Evolutionary conservation across 2,888 invertebrate genomes (phyloP), one percentile per base, ranked within the genome.

Genomic region (Erebia palarica): DNA sequence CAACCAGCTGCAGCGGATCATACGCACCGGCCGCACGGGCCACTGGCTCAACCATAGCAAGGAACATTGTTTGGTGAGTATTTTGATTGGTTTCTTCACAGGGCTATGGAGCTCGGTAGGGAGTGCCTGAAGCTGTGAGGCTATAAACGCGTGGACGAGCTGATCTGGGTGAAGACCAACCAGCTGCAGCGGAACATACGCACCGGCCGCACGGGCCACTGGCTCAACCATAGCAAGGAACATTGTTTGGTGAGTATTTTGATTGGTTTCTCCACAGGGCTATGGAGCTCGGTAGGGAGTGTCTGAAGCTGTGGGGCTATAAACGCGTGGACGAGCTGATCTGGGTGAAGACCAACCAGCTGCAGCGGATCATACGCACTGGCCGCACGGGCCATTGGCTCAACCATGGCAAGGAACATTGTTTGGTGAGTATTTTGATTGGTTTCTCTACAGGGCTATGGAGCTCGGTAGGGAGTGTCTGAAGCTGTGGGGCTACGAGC

Each of bases 21-120:
- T 99, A 80, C 94, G 99, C 47, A 99, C 99, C 0, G 99, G 99
- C 0, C 94, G 99, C 69, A 99, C 99, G 0, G 99, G 99, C 0
- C 99, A 99, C 89, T 99, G 99, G 99, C 93, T 99, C 42, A 99
- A 99, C 88, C 99, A 99, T 86, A 99, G 99, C 36, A 99, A 99
- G 87, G 99, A 99, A 84, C 99, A 99, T 82, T 99, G 99, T 86
- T 90, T 99, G 81, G 97, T 96, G 66, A 85, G 86, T n/a, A n/a
- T n/a, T n/a, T n/a, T n/a, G n/a, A n/a, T n/a, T n/a, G 51, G 3
- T 10, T 11, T 51, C 14, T 53, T n/a, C 36, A 21, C 84, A 96
- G 98, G 80, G 98, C 98, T 0, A 98, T 98, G 98, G 99, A 99
- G 87, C 88, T 99, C 21, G 99, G 99, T 0, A 94, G 99, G 53